A percentile compares a stretch with the other conserved stretches of the same genome.
Evolutionary conservation across 2,888 invertebrate genomes (phyloP).

Genomic region (Gasteruption jaculator): DNA sequence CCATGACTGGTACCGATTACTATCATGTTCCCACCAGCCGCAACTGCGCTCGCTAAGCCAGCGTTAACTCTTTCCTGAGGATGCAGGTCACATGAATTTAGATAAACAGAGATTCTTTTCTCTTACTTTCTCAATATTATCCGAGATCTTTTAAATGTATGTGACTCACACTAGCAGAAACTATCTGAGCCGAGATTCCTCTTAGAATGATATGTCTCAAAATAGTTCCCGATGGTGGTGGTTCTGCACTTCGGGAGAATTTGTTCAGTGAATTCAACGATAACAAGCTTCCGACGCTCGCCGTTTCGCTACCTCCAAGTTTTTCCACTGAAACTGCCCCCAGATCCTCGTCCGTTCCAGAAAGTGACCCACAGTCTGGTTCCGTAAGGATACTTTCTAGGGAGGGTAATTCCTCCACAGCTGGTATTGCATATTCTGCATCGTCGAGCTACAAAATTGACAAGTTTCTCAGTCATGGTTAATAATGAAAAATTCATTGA

Average conservation of each 20-base stretch:
- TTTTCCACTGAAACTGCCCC: constrained; percentile 36
- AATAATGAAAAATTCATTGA: no score
- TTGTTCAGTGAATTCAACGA: constrained; percentile 49
- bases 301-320: constrained; percentile 53
- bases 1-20: constrained; percentile 96
- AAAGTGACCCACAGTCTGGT: constrained; percentile 63
- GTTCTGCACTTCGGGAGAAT: constrained; percentile 44
- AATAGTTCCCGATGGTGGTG: constrained; percentile 59
- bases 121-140: neutral
- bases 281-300: constrained; percentile 55
- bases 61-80: constrained; percentile 82
- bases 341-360: constrained; percentile 52
- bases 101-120: neutral
- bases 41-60: constrained; percentile 81
- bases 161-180: constrained; percentile 73
- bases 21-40: constrained; percentile 71
- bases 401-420: constrained; percentile 70
- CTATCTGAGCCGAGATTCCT: constrained; percentile 83
- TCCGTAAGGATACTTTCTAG: constrained; percentile 80
- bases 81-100: constrained; percentile 10
- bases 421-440: constrained; percentile 75
- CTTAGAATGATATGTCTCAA: constrained; percentile 77
- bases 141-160: constrained; percentile 9
- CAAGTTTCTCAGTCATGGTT: constrained; percentile 1
- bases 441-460: constrained; percentile 66